Percentiles rank a stretch among this genome's conserved stretches.
phyloP scores from a whole-genome alignment of 2,113 vertebrate genomes.

The Tychaedon coryphoeus region DNA sequence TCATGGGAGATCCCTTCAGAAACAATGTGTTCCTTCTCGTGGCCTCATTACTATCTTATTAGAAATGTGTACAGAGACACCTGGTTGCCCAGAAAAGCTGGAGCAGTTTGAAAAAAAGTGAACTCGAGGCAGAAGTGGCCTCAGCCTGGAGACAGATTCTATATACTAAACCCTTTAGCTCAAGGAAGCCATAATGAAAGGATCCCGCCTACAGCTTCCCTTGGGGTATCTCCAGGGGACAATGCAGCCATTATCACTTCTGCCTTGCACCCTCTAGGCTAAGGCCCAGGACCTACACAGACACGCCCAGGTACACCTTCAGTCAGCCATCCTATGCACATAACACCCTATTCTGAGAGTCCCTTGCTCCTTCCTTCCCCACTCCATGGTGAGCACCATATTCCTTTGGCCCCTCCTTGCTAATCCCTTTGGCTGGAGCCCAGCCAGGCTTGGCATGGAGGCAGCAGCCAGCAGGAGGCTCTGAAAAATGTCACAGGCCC shows the following conservation, averaged over 20 bases:
- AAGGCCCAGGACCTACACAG: background rate
- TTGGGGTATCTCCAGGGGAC: background rate
- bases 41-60: background rate
- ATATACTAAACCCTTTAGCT: background rate
- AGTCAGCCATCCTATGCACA: background rate
- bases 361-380: background rate
- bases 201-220: background rate
- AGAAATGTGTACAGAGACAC: background rate
- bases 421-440: conserved; percentile 50
- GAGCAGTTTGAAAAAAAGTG: background rate
- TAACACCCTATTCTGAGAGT: background rate
- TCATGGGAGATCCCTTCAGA: background rate
- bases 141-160: background rate
- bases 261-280: background rate
- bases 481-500: conserved; percentile 72
- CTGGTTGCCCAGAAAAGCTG: background rate
- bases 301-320: background rate
- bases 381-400: conserved; percentile 30
- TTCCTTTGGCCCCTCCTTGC: conserved; percentile 43
- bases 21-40: background rate
- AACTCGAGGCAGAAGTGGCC: background rate
- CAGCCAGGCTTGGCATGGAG: conserved; percentile 60
- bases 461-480: conserved; percentile 66
- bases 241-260: background rate
- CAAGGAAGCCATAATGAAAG: background rate